Evolutionary conservation across 2,113 vertebrate genomes (phyloP), one percentile per base, ranked within the genome.

Genomic region (Phylloscopus whistleri): DNA sequence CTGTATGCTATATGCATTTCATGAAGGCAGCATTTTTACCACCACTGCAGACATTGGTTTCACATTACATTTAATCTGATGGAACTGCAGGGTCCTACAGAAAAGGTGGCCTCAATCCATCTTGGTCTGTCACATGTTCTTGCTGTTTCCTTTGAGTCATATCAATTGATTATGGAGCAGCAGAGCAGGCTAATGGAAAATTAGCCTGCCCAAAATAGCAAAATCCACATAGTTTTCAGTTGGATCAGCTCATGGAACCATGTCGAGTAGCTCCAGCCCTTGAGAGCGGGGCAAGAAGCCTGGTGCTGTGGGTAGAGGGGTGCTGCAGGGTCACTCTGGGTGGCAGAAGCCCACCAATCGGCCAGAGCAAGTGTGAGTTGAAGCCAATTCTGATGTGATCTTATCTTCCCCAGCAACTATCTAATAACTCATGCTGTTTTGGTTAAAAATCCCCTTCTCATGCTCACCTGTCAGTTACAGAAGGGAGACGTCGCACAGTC

Each of bases 101-200:
- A 88, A 86, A 64, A 46, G 24, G n/a, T 80, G 68, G 58, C 86
- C 72, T 77, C 20, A 17, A 31, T 86, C 41, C 33, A 6, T 89
- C 63, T 92, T 84, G 56, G 58, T 44, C 56, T 72, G 72, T 59
- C 76, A 73, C 51, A 28, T 77, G 49, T 48, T 90, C 67, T 80
- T 73, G 35, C 63, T 86, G 63, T 76, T 94, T 95, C 49, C 80
- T 92, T 96, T 13, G 8, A 84, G 51, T 89, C 31, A 3, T 84
- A 66, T 53, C 72, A 60, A 79, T 93, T 95, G 93, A 88, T 92
- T 86, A 76, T 66, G 55, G 86, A 94, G 72, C 3, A 10, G 72
- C 35, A 80, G 53, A 88, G 51, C 35, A 64, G 31, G n/a, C 58
- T 90, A 73, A 77, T 84, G 55, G 59, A 89, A 94, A 94, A 95